These are phyloP conservation scores for Scaptomyza reducta DNA, from an alignment of 2,888 invertebrate genomes.

Conservation along the genomic window DNA sequence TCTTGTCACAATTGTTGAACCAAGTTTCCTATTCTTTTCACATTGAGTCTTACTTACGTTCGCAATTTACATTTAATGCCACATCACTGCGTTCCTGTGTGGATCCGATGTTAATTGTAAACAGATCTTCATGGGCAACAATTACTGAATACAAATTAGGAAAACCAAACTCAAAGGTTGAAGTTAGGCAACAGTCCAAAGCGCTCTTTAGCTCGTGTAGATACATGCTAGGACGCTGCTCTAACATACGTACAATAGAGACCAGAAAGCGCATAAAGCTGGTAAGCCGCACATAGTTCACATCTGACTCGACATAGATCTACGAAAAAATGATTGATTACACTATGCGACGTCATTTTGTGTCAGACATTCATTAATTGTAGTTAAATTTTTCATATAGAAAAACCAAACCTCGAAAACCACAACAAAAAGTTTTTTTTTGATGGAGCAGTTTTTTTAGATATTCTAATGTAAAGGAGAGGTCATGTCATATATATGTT, in stretches of 20 bases:
- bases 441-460: too few species aligned
- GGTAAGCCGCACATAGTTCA: conserved; percentile 72
- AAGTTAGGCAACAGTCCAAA: conserved; percentile 74
- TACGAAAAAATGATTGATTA: conserved; percentile 31
- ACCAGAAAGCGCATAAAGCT: conserved; percentile 81
- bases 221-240: conserved; percentile 75
- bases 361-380: background rate
- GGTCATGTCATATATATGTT: too few species aligned
- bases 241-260: conserved; percentile 79
- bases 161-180: conserved; percentile 82
- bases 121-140: conserved; percentile 82
- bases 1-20: too few species aligned
- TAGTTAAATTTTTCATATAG: too few species aligned
- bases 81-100: conserved; percentile 81
- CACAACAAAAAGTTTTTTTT: too few species aligned
- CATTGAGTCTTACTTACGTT: conserved; percentile 66
- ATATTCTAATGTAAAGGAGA: too few species aligned
- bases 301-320: conserved; percentile 70
- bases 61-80: conserved; percentile 74
- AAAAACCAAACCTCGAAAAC: too few species aligned
- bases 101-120: conserved; percentile 72
- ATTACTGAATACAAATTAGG: conserved; percentile 82
- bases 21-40: background rate
- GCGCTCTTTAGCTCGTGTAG: conserved; percentile 81
- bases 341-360: background rate